A percentile compares a stretch with the other conserved stretches of the same genome.
phyloP scores from a whole-genome alignment of 64 coral and sea anemone species.

The Acropora tenuis region DNA sequence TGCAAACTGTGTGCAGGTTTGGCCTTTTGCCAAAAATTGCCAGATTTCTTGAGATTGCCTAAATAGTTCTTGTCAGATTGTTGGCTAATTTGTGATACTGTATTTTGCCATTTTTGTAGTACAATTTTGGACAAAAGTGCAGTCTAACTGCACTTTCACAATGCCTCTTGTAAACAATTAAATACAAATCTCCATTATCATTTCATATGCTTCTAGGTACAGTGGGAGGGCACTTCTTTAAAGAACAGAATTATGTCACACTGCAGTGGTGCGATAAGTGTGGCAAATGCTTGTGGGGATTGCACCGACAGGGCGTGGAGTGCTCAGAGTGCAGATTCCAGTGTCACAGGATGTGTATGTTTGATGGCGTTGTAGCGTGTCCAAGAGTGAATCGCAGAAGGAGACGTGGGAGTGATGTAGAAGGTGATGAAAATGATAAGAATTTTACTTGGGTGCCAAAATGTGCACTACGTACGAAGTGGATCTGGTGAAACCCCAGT shows the following conservation, averaged over 20 bases:
- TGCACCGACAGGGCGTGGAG: conserved; percentile 77
- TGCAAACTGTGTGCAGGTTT: too few relatives aligned
- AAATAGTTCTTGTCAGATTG: too few relatives aligned
- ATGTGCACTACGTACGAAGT: too few relatives aligned
- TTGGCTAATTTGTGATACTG: too few relatives aligned
- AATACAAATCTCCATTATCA: too few relatives aligned
- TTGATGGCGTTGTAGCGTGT: conserved; percentile 61
- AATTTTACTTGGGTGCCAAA: background rate
- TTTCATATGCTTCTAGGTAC: conserved; percentile 44
- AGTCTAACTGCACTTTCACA: too few relatives aligned
- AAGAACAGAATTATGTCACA: conserved; percentile 68
- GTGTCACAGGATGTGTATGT: conserved; percentile 83
- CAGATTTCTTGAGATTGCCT: too few relatives aligned
- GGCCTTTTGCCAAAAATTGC: too few relatives aligned
- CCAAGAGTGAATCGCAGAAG: conserved; percentile 74
- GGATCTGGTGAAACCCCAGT: too few relatives aligned
- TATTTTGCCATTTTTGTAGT: too few relatives aligned
- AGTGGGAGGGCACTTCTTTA: conserved; percentile 71
- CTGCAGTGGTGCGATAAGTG: conserved; percentile 93
- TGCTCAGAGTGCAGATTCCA: conserved; percentile 82
- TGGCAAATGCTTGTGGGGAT: conserved; percentile 83
- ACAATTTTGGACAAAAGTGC: too few relatives aligned
- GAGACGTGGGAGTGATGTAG: conserved; percentile 68
- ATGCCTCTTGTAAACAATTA: too few relatives aligned
- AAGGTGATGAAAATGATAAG: conserved; percentile 30